Base-by-base conservation (phyloP, 2,888 invertebrate genomes). In the Isotomurus palustris region DNA sequence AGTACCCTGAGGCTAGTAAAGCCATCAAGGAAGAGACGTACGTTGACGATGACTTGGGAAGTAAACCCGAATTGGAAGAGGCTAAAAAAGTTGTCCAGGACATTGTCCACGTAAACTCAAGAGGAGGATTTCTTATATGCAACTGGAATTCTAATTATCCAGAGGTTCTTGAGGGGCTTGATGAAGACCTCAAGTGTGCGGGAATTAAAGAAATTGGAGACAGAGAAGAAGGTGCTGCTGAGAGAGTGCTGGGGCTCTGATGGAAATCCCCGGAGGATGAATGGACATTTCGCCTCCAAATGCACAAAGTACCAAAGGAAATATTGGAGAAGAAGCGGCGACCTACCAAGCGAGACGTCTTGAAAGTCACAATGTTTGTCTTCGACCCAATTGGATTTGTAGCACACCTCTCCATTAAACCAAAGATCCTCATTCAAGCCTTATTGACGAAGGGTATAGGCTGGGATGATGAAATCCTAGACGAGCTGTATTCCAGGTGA, bases 381-480 rank as follows among this genome's bases (percentile, higher is more conserved):
- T 32, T 10, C 32, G 32, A 32, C 32, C 32, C 32, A 14, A 10
- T 32, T 10, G 32, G 32, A 10, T 32, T 32, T 14, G 8, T 32
- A 32, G 8, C 32, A 10, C 32, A 32, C 32, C 14, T 44, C 24
- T 17, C 41, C 12, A 29, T 53, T 6, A n/a, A 43, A 8, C 19
- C 22, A n/a, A 53, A 53, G 29, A 45, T 53, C n/a, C 29, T 53
- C n/a, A 17, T 53, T 12, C 53, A 53, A 21, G 29, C 29, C 10
- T 32, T 53, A 4, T 53, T 44, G 53, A 32, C 19, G 17, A 14
- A n/a, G 2, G 53, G 22, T 2, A 25, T 32, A 32, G 32, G 32
- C 8, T 32, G 32, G 32, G 32, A 32, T 32, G 32, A 32, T 14
- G 14, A 32, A 14, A 32, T 32, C 32, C 32, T 14, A 10, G 32